Evolutionary conservation across 2,797 vertebrate species (phyloP), one percentile per base, ranked within the genome.

Genomic region (Sparidentex hasta): DNA sequence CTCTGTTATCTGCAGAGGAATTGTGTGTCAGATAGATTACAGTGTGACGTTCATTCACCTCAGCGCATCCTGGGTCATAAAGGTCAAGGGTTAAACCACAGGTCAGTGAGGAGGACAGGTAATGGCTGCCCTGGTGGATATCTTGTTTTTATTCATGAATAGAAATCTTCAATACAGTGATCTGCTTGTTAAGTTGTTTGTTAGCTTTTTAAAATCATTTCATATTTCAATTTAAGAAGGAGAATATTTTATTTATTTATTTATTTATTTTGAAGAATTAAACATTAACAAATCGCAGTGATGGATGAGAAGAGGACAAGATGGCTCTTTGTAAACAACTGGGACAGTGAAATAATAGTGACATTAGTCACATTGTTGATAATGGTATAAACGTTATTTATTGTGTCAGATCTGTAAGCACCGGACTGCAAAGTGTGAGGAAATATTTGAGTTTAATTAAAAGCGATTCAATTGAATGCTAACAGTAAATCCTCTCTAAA

Each of bases 21-120:
- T 54, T 70, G 47, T 78, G 47, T 76, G 61, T 59, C 48, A 16
- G 2, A 41, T 67, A 74, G 57, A 76, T 78, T 67, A 66, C 50
- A 8, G 2, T 4, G 27, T 78, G 71, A 57, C 7, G 1, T 59
- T 72, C 8, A 46, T 50, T 71, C 46, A 33, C 29, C 16, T 73
- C 33, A 61, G 44, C 2, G 20, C 33, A 29, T 73, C 27, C 27
- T 0, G n/a, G 51, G 62, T 73, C 0, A 2, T 69, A 64, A 18
- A 76, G 58, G 48, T 62, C 3, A 38, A 58, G 11, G 2, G 8
- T 77, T 20, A 80, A 27, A 46, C 3, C 14, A 12, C 61, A 54
- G 75, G 58, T 85, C 65, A 33, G 23, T 38, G 44, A 17, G 43
- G n/a, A 47, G 14, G 48, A 44, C 43, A 67, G 65, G 52, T 88